phyloP scores from a whole-genome alignment of 2,888 invertebrate genomes.

The Caenorhabditis macrosperma region DNA sequence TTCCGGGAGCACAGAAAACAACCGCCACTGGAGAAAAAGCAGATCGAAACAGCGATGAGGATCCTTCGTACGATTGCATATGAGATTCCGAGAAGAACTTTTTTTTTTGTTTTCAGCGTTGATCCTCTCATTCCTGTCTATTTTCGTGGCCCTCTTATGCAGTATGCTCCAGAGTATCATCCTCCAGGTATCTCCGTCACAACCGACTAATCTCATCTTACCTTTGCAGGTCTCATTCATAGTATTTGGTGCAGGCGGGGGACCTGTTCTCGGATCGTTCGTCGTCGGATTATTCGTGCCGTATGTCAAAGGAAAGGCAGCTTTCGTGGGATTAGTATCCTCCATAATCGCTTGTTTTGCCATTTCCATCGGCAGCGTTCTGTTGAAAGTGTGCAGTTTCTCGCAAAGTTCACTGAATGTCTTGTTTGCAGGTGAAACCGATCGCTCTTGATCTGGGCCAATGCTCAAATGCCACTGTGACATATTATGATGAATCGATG shows the following conservation, averaged over 20 bases:
- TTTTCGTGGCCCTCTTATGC: constrained; percentile 58
- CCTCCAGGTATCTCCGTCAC: constrained; percentile 53
- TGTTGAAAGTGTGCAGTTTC: constrained; percentile 59
- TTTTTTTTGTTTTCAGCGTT: constrained; percentile 37
- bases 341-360: constrained; percentile 87
- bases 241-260: constrained; percentile 77
- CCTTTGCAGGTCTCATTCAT: constrained; percentile 72
- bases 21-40: constrained; percentile 8
- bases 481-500: constrained; percentile 32
- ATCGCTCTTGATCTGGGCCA: constrained; percentile 39
- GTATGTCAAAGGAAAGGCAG: constrained; percentile 83
- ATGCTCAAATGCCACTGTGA: constrained; percentile 31
- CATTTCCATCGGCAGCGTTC: constrained; percentile 84
- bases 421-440: constrained; percentile 49
- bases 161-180: constrained; percentile 59
- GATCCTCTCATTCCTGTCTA: constrained; percentile 48
- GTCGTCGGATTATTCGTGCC: constrained; percentile 76
- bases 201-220: neutral
- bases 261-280: constrained; percentile 75
- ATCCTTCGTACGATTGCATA: constrained; percentile 62
- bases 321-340: constrained; percentile 84
- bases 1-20: constrained; percentile 13
- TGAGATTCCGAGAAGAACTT: neutral
- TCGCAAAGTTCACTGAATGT: neutral
- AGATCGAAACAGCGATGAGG: constrained; percentile 46